Evolutionary conservation across 2,888 invertebrate species (phyloP).

Genomic region (Dasysyrphus tricinctus): DNA sequence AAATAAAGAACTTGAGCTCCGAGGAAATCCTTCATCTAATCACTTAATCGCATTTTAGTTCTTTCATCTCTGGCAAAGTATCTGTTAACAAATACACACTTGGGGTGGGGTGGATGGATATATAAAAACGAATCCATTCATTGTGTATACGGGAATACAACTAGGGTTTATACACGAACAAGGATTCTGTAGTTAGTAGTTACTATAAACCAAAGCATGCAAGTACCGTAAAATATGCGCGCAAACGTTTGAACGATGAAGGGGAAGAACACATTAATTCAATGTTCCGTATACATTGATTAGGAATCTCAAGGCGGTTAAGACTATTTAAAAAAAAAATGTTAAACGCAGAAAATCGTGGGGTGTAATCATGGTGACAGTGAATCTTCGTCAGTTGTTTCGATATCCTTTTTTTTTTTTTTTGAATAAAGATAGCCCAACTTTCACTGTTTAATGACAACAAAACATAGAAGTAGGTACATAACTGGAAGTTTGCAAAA

Average conservation of each 20-base stretch:
- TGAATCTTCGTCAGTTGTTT: constrained; percentile 50
- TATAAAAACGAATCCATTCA: constrained; percentile 43
- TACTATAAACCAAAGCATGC: constrained; percentile 14
- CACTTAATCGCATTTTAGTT: constrained; percentile 78
- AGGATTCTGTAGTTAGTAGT: constrained; percentile 49
- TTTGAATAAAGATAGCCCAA: background rate
- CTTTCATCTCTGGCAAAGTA: constrained; percentile 75
- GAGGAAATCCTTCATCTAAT: constrained; percentile 76
- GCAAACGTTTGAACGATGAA: constrained; percentile 39
- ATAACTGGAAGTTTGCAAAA: background rate
- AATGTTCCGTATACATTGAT: constrained; percentile 68
- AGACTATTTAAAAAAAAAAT: background rate
- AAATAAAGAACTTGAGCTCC: constrained; percentile 65
- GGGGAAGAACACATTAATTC: constrained; percentile 65
- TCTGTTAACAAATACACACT: constrained; percentile 63
- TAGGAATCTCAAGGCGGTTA: constrained; percentile 50
- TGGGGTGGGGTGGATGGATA: background rate
- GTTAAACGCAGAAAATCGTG: constrained; percentile 10
- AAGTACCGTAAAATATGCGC: constrained; percentile 66
- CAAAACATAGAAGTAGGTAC: background rate
- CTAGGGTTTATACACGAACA: constrained; percentile 3
- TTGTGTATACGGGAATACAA: constrained; percentile 31
- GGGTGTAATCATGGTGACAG: constrained; percentile 70
- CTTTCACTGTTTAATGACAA: background rate
- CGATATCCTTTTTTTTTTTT: constrained; percentile 16